Conservation (phyloP, 2,888 invertebrate genomes). For the Antheraea assamensis region DNA sequence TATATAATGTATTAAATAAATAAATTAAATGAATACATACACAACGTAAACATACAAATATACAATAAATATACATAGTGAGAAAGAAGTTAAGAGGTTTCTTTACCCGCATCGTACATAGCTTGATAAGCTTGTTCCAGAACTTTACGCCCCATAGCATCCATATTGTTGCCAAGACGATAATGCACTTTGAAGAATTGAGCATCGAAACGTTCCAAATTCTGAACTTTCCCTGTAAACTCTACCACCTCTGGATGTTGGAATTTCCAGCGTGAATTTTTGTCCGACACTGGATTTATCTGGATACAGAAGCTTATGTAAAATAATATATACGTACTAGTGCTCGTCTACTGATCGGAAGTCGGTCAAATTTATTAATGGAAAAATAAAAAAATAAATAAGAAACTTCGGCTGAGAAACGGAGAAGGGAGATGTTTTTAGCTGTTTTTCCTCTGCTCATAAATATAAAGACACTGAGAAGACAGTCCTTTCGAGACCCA, state of each 20-base stretch:
- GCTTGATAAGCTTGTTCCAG: constrained; percentile 50
- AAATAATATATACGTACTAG: constrained; percentile 10
- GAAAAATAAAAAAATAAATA: too few relatives aligned
- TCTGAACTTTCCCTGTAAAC: constrained; percentile 83
- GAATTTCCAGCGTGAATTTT: constrained; percentile 63
- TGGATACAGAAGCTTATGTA: constrained; percentile 14
- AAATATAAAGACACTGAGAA: too few relatives aligned
- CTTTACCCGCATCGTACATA: constrained; percentile 47
- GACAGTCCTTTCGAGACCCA: too few relatives aligned
- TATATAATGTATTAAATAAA: too few relatives aligned
- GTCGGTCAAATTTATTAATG: too few relatives aligned
- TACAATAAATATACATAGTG: too few relatives aligned
- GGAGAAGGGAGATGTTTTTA: too few relatives aligned
- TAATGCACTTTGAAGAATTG: constrained; percentile 85
- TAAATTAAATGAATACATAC: too few relatives aligned
- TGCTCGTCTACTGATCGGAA: too few relatives aligned
- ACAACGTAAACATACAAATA: too few relatives aligned
- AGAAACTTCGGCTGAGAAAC: too few relatives aligned
- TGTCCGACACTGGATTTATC: constrained; percentile 63
- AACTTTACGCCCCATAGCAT: constrained; percentile 45
- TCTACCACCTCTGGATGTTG: constrained; percentile 72
- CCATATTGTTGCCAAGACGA: constrained; percentile 37
- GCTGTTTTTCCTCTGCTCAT: too few relatives aligned
- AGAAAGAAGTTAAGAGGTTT: background rate
- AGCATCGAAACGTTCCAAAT: constrained; percentile 83